These are phyloP conservation scores for Furnarius figulus DNA, from an alignment of 2,113 vertebrate species.

Conservation along the genomic window DNA sequence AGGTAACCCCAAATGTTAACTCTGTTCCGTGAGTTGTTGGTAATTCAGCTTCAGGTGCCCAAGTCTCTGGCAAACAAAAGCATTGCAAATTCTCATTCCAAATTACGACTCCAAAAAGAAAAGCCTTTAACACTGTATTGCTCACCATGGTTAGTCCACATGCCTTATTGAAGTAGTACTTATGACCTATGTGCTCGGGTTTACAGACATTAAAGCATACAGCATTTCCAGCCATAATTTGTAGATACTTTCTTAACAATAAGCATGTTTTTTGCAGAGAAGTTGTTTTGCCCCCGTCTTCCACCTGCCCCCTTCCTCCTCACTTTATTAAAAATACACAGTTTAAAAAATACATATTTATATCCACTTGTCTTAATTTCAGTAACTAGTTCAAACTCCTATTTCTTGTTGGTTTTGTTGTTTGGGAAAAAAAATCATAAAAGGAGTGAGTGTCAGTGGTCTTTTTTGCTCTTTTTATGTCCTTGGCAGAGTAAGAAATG, in stretches of 20 bases:
- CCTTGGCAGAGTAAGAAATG: neutral
- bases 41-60: neutral
- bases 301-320: rapidly evolving
- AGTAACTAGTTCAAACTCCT: neutral
- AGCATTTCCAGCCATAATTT: neutral
- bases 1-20: neutral
- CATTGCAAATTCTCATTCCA: neutral
- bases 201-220: neutral
- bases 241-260: neutral
- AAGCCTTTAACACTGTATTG: neutral
- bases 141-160: neutral
- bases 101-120: neutral
- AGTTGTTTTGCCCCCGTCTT: rapidly evolving
- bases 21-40: neutral
- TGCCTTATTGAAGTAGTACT: neutral
- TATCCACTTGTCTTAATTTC: neutral
- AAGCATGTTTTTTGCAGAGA: neutral
- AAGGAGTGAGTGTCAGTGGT: neutral
- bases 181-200: neutral
- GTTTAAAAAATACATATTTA: neutral
- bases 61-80: neutral
- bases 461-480: neutral
- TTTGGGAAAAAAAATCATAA: neutral
- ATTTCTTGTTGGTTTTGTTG: neutral
- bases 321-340: neutral